phyloP scores from a whole-genome alignment of 2,113 vertebrate genomes.

The Salvelinus sp. region DNA sequence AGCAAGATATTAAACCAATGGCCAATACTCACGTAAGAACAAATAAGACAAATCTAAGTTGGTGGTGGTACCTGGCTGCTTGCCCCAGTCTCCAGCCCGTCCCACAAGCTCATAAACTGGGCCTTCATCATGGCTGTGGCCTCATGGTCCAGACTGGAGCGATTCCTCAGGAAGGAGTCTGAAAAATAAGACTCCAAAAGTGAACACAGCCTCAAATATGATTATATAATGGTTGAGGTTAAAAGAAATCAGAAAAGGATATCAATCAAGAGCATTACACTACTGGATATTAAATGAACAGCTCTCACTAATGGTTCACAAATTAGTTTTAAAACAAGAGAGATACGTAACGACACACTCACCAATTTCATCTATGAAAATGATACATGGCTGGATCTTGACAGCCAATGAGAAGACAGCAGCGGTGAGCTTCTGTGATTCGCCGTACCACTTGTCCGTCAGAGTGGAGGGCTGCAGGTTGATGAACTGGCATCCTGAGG shows the following conservation, averaged over 20 bases:
- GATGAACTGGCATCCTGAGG: constrained; percentile 79
- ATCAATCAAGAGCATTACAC: background rate
- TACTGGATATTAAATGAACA: background rate
- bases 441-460: constrained; percentile 82
- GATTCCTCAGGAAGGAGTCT: constrained; percentile 81
- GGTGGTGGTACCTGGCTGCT: constrained; percentile 70
- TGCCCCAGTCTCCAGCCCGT: constrained; percentile 73
- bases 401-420: constrained; percentile 80
- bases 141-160: constrained; percentile 79
- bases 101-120: constrained; percentile 85
- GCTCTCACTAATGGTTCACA: background rate
- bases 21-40: too few relatives aligned
- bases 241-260: too few relatives aligned
- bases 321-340: background rate
- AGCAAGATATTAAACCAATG: too few relatives aligned
- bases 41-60: too few relatives aligned
- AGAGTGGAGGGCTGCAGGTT: constrained; percentile 80
- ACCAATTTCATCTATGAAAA: constrained; percentile 84
- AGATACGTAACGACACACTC: constrained; percentile 20
- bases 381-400: constrained; percentile 81
- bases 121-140: constrained; percentile 86
- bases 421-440: constrained; percentile 69
- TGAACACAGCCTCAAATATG: background rate
- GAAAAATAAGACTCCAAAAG: background rate
- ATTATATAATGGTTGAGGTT: background rate